Percentiles rank a stretch among this genome's conserved stretches.
Conservation (phyloP, 2,888 invertebrate species). For the Sarcophaga carnaria region DNA sequence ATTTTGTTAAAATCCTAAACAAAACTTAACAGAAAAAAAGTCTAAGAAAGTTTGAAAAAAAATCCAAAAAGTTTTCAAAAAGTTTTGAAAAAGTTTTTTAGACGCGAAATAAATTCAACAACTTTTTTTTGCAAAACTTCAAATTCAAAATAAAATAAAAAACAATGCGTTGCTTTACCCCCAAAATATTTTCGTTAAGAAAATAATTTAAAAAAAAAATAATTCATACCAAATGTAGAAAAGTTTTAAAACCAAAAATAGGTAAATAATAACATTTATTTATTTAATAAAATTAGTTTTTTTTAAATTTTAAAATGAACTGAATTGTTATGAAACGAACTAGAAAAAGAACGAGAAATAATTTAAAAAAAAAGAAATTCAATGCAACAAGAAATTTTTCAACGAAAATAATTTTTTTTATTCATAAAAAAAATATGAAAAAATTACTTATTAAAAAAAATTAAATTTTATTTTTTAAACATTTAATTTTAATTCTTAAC, state of each 20-base stretch:
- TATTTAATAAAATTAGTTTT: constrained; percentile 41
- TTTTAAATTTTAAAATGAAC: constrained; percentile 12
- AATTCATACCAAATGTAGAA: neutral
- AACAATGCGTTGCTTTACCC: constrained; percentile 39
- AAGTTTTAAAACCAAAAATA: constrained; percentile 33
- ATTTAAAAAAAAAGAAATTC: constrained; percentile 65
- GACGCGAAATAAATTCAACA: constrained; percentile 42
- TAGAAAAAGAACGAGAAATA: neutral
- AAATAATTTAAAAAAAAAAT: constrained; percentile 21
- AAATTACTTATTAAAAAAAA: too few species aligned
- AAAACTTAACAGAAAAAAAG: constrained; percentile 40
- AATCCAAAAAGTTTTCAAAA: constrained; percentile 50
- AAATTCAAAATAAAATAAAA: constrained; percentile 12
- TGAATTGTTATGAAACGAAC: constrained; percentile 2
- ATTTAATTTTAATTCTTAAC: constrained; percentile 21
- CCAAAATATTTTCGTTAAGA: neutral
- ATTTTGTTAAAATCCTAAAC: neutral
- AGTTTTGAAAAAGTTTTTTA: too few species aligned
- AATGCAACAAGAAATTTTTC: constrained; percentile 72
- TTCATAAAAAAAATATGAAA: too few species aligned
- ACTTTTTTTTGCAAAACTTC: constrained; percentile 15
- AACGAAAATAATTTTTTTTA: constrained; percentile 33
- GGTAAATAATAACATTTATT: constrained; percentile 58
- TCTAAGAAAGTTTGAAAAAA: constrained; percentile 51
- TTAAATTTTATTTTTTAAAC: too few species aligned